Conservation (phyloP, 2,888 invertebrate genomes). For the Amorpha juglandis region DNA sequence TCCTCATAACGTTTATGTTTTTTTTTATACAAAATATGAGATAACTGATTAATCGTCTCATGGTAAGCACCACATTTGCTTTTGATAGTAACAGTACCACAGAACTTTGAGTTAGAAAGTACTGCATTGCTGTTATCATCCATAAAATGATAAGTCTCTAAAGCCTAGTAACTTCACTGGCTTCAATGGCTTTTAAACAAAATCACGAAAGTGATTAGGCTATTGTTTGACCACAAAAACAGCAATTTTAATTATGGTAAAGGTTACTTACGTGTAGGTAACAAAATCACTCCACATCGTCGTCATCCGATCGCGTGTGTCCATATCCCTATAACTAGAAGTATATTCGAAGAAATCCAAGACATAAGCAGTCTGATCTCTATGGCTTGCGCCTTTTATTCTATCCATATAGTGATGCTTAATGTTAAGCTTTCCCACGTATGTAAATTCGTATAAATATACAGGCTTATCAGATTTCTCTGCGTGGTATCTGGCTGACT, state of each 20-base stretch:
- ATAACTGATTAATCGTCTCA: no score
- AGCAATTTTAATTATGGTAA: neutral
- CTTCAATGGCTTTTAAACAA: no score
- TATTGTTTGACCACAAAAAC: no score
- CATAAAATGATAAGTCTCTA: no score
- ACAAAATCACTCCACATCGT: constrained; percentile 75
- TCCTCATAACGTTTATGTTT: no score
- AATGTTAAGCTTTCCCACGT: constrained; percentile 66
- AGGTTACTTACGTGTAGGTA: constrained; percentile 66
- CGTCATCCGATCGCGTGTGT: constrained; percentile 68
- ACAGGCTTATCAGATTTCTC: constrained; percentile 52
- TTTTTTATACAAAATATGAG: no score
- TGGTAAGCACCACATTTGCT: no score
- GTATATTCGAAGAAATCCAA: constrained; percentile 69
- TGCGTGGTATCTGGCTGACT: constrained; percentile 66
- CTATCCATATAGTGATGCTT: constrained; percentile 66
- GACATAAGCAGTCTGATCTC: constrained; percentile 73
- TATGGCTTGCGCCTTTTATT: constrained; percentile 72
- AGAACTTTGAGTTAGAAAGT: no score
- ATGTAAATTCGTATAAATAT: constrained; percentile 72
- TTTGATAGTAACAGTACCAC: no score
- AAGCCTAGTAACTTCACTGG: no score
- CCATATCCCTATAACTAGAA: constrained; percentile 59
- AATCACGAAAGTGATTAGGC: no score
- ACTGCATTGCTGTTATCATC: no score